These are phyloP conservation scores for Nyctibius bracteatus DNA, from an alignment of 2,113 vertebrate genomes.

Conservation along the genomic window DNA sequence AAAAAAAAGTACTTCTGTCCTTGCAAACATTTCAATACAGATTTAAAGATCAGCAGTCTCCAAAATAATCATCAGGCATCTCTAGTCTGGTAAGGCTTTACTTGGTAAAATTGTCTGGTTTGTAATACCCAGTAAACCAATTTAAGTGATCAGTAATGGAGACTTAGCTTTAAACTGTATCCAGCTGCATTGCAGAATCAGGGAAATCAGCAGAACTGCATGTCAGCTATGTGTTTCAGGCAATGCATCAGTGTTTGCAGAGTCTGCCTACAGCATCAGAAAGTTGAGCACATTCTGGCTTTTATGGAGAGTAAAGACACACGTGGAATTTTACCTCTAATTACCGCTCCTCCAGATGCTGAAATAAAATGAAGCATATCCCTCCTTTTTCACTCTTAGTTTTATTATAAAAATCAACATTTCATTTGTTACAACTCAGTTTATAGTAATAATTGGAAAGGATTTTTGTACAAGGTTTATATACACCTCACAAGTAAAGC, in stretches of 20 bases:
- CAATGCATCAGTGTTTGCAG: not conserved
- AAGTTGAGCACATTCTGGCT: not conserved
- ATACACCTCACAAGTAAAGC: constrained; percentile 87
- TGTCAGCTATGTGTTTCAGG: not conserved
- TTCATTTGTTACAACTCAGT: constrained; percentile 91
- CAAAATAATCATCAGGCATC: not conserved
- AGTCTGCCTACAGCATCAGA: not conserved
- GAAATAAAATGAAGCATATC: not conserved
- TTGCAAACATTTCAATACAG: not conserved
- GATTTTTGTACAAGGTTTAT: constrained; percentile 85
- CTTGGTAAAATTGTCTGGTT: not conserved
- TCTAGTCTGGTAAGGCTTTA: not conserved
- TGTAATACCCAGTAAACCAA: not conserved
- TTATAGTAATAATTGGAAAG: constrained; percentile 87
- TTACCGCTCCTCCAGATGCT: not conserved
- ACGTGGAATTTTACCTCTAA: not conserved
- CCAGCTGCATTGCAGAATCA: not conserved
- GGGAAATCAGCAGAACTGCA: not conserved
- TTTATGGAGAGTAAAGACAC: not conserved
- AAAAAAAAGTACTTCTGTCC: not conserved
- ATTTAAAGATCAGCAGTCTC: not conserved
- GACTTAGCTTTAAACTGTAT: not conserved
- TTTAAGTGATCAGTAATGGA: not conserved
- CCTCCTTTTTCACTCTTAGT: constrained; percentile 75
- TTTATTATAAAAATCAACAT: constrained; percentile 95